Base-by-base conservation (phyloP, 2,113 vertebrate species). In the Recurvirostra avosetta region DNA sequence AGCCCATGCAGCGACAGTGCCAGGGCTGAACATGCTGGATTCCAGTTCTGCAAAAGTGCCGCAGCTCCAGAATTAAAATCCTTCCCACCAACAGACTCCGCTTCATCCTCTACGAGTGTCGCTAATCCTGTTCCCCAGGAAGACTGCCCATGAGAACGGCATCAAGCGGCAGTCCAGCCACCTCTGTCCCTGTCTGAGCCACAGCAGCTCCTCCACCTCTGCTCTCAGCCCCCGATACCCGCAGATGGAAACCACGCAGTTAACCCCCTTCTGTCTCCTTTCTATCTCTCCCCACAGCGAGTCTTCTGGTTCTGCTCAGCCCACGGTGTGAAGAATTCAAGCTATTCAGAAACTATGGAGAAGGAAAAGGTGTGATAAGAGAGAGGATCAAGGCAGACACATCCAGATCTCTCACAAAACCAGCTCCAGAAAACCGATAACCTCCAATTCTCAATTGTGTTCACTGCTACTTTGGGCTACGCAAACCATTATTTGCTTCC, bases 201-300 rank as follows among this genome's bases (percentile, higher is more conserved):
- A 16, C 12, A 21, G 38, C 55, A 58, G 38, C 41, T 30, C 52
- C 15, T 53, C 23, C 45, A n/a, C 26, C 65, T 58, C 88, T 25
- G 53, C 40, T 34, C 61, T 27, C 19, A 22, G 47, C 15, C 74
- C 55, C 67, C 2, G 0, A 11, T 56, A 27, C 43, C 29, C 6
- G 34, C 49, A 25, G 38, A 58, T 7, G n/a, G 50, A 55, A 61
- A 56, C 56, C 12, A 22, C 23, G 5, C 4, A 0, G 49, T 41
- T 17, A 29, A 49, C 26, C 45, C 52, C 59, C 26, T 41, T 40
- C 61, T n/a, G 13, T 3, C 75, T 43, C 30, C 74, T 38, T 43
- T 23, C 11, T 13, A 11, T 30, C 40, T 13, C 6, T 2, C 43
- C 16, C 3, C 56, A 12, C 3, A 10, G 56, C 1, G 4, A 66